phyloP scores from a whole-genome alignment of 2,888 invertebrate species.

The Torymus aiolomorphi region DNA sequence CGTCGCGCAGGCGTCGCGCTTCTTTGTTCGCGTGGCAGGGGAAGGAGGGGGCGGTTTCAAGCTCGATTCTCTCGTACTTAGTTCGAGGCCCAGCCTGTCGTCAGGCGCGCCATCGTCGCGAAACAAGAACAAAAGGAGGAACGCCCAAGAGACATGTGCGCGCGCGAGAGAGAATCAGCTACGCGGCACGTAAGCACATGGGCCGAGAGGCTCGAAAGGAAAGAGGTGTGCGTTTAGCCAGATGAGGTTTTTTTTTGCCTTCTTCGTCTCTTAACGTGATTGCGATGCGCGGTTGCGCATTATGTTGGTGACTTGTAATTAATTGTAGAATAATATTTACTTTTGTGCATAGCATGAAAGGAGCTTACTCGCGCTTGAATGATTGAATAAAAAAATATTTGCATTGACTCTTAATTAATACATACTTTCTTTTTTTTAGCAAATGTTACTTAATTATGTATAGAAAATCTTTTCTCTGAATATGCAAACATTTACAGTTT shows the following conservation, averaged over 20 bases:
- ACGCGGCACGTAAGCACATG: not conserved
- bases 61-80: slow-evolving; percentile 67
- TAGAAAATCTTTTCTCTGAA: no score
- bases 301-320: no score
- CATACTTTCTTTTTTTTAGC: no score
- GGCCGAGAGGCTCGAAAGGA: not conserved
- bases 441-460: no score
- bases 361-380: no score
- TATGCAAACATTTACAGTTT: no score
- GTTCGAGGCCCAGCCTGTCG: slow-evolving; percentile 62
- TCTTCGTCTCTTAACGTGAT: not conserved
- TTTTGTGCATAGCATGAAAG: no score
- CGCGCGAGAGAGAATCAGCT: not conserved
- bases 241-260: slow-evolving; percentile 3
- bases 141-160: slow-evolving; percentile 35
- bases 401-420: no score
- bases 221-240: not conserved
- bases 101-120: slow-evolving; percentile 1
- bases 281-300: no score
- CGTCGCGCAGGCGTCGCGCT: slow-evolving; percentile 2
- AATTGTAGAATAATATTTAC: no score
- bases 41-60: slow-evolving; percentile 31
- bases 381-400: no score
- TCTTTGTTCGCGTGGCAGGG: slow-evolving; percentile 29
- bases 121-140: slow-evolving; percentile 51